phyloP scores from a whole-genome alignment of 2,888 invertebrate genomes.

The Chloroclystis v-ata region DNA sequence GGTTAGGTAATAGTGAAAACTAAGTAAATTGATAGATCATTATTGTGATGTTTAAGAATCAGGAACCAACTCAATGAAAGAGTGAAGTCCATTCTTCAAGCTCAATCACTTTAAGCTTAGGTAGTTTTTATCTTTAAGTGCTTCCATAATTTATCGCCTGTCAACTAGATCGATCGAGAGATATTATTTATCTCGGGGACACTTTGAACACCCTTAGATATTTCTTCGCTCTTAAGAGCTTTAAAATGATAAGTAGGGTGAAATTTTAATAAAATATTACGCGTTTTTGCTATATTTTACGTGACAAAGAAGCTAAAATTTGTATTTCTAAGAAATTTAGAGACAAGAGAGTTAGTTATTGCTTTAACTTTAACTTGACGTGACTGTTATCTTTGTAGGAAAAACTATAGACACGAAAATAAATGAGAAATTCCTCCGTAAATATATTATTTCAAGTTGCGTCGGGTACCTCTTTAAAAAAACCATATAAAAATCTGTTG shows the following conservation, averaged over 20 bases:
- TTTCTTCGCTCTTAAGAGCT: slow-evolving; percentile 8
- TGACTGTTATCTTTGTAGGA: too few relatives aligned
- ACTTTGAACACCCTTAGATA: slow-evolving; percentile 14
- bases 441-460: too few relatives aligned
- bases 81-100: slow-evolving; percentile 14
- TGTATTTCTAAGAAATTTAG: not conserved
- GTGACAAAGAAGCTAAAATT: not conserved
- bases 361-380: too few relatives aligned
- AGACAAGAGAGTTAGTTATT: too few relatives aligned
- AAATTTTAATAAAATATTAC: not conserved
- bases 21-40: not conserved
- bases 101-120: slow-evolving; percentile 28
- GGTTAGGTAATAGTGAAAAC: too few relatives aligned
- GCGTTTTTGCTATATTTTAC: not conserved
- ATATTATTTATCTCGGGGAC: slow-evolving; percentile 19
- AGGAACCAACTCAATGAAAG: not conserved
- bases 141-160: slow-evolving; percentile 27
- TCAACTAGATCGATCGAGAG: slow-evolving; percentile 29
- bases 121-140: slow-evolving; percentile 25
- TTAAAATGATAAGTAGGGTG: not conserved
- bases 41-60: too few relatives aligned
- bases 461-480: too few relatives aligned
- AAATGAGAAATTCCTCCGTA: too few relatives aligned
- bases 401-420: too few relatives aligned
- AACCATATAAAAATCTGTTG: too few relatives aligned